These are phyloP conservation scores for Furcula furcula DNA, from an alignment of 2,888 invertebrate species.

Conservation along the genomic window DNA sequence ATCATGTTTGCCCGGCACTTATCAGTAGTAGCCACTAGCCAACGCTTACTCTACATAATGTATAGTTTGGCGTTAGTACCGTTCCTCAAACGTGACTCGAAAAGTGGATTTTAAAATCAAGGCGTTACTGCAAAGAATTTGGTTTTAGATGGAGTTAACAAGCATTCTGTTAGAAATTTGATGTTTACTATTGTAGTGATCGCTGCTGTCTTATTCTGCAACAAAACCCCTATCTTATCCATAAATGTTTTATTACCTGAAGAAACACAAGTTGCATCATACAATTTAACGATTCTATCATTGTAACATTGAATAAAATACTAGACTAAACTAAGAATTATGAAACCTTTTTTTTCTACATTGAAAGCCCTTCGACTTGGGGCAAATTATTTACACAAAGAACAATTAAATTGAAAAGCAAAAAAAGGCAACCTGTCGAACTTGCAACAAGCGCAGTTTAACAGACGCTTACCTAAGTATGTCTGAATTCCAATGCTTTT, in stretches of 20 bases:
- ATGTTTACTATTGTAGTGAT: too few species aligned
- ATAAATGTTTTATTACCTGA: too few species aligned
- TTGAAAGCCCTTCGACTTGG: conserved; percentile 3
- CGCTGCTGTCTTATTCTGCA: too few species aligned
- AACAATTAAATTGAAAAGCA: conserved; percentile 1
- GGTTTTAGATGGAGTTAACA: too few species aligned
- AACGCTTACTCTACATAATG: conserved; percentile 15
- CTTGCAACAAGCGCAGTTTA: background rate
- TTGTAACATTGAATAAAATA: too few species aligned
- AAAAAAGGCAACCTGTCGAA: background rate
- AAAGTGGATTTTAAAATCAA: conserved; percentile 23
- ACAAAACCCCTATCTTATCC: too few species aligned
- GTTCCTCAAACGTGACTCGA: conserved; percentile 33
- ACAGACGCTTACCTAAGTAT: conserved; percentile 2
- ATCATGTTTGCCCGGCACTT: conserved; percentile 52
- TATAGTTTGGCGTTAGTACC: conserved; percentile 26
- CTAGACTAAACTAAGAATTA: too few species aligned
- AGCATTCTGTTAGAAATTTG: too few species aligned
- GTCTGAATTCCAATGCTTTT: too few species aligned
- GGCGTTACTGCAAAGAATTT: conserved; percentile 13
- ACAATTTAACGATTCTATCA: too few species aligned
- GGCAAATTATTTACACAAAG: background rate
- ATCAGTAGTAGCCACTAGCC: conserved; percentile 37
- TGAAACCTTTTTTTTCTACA: conserved; percentile 12
- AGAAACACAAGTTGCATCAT: too few species aligned